Evolutionary conservation across 2,797 vertebrate genomes (phyloP).

Genomic region (Lepidocolaptes lacrymiger): DNA sequence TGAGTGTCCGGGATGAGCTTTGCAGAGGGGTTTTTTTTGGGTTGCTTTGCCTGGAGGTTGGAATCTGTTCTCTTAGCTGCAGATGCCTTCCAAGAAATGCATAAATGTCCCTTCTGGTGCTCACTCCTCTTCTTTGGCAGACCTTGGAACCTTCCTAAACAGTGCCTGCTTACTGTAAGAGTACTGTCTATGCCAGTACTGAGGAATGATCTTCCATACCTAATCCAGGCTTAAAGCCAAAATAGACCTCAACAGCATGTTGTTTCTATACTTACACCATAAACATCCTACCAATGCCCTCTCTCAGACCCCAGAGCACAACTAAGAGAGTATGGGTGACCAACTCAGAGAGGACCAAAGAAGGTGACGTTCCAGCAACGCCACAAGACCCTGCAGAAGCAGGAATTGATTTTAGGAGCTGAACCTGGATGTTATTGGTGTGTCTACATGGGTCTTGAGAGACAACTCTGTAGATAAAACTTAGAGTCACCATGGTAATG

Average conservation of each 20-base stretch:
- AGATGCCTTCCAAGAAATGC: constrained; percentile 8
- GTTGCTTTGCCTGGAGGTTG: background rate
- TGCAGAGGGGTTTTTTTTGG: background rate
- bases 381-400: background rate
- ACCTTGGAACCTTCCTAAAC: background rate
- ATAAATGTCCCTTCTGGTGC: background rate
- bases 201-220: background rate
- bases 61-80: background rate
- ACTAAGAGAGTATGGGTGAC: background rate
- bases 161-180: background rate
- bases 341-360: background rate
- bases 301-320: background rate
- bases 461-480: background rate
- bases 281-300: background rate
- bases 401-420: background rate
- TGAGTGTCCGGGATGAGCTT: background rate
- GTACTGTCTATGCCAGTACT: background rate
- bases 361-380: background rate
- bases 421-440: background rate
- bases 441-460: background rate
- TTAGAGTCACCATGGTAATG: background rate
- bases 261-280: background rate
- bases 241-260: background rate
- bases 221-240: background rate
- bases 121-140: background rate